Evolutionary conservation across 1,140 invertebrate genomes (phyloP).

Genomic region (Cephus cinctus): DNA sequence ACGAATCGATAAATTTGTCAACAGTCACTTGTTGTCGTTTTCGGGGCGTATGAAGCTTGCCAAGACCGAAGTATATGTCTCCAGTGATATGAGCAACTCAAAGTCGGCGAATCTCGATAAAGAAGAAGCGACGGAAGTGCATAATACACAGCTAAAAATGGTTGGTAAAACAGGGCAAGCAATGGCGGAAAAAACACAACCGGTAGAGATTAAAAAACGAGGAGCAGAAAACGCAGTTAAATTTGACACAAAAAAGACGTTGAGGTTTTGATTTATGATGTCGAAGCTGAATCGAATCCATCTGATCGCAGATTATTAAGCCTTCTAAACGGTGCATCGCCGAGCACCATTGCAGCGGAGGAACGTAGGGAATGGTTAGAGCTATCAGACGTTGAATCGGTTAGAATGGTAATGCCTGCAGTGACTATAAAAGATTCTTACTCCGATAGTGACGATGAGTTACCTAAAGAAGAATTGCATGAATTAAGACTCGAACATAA

Average conservation of each 20-base stretch:
- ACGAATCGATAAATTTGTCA: constrained; percentile 3
- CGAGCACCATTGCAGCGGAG: too few species aligned
- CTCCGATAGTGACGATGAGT: not conserved
- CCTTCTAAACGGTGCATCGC: not conserved
- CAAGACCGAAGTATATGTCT: not conserved
- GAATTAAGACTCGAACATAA: not conserved
- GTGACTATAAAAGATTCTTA: not conserved
- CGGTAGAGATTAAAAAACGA: not conserved
- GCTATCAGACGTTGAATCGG: too few species aligned
- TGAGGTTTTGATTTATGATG: not conserved
- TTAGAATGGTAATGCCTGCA: too few species aligned
- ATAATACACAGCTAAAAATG: not conserved
- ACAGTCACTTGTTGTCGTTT: not conserved
- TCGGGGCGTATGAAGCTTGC: not conserved
- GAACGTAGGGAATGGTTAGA: too few species aligned
- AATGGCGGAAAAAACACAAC: not conserved
- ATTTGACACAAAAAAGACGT: not conserved
- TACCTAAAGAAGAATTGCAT: not conserved
- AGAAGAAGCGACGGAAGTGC: not conserved
- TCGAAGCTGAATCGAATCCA: not conserved
- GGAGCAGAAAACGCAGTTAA: too few species aligned
- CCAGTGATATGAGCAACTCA: not conserved
- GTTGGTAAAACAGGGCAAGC: not conserved
- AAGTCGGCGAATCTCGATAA: not conserved
- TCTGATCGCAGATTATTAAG: too few species aligned